Evolutionary conservation across 1,140 invertebrate genomes (phyloP).

Genomic region (Aphis craccivora): DNA sequence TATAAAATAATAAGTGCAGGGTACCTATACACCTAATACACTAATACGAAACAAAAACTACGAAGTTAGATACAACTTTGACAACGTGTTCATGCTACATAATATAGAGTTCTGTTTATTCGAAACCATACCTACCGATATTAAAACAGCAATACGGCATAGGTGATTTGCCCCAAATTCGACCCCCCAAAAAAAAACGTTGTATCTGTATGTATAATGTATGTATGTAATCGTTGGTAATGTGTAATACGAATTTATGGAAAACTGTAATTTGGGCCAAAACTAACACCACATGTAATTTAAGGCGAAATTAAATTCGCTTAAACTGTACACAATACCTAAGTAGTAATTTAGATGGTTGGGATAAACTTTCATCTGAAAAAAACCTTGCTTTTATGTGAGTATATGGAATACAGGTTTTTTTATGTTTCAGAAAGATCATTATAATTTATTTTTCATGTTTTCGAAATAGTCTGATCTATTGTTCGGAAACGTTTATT

Average conservation of each 20-base stretch:
- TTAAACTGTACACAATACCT: neutral
- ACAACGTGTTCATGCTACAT: neutral
- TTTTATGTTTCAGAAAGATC: neutral
- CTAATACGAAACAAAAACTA: too few species aligned
- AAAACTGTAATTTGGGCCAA: slow-evolving; percentile 8
- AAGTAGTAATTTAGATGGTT: neutral
- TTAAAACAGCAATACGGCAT: neutral
- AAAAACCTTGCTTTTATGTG: neutral
- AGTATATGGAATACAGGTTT: neutral
- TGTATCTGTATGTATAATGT: neutral
- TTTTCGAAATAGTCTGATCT: neutral
- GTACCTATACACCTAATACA: too few species aligned
- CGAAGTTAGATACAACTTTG: neutral
- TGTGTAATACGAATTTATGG: neutral
- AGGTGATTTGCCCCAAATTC: neutral
- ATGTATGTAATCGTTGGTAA: neutral
- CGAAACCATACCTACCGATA: too few species aligned
- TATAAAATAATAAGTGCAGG: too few species aligned
- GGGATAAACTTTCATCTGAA: neutral
- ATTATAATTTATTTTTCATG: neutral
- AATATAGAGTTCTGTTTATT: neutral
- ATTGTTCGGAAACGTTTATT: neutral
- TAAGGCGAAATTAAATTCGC: neutral
- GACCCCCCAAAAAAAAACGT: slow-evolving; percentile 14
- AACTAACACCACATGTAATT: neutral